Conservation (phyloP, 2,888 invertebrate species). For the Myopa testacea region DNA sequence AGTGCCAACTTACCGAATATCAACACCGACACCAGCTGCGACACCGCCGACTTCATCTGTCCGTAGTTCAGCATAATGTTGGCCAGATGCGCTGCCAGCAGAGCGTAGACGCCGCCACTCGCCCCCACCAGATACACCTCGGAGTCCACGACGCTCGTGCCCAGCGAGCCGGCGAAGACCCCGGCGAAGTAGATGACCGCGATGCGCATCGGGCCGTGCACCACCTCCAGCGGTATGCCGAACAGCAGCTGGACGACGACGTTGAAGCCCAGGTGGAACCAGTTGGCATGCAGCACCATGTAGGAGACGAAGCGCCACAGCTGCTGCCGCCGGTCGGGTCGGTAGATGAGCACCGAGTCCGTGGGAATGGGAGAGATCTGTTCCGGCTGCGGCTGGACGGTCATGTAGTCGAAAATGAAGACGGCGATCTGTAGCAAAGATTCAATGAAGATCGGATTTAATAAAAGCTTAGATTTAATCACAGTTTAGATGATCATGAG, state of each 20-base stretch:
- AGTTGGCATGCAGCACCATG: slow-evolving; percentile 94
- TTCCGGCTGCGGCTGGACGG: slow-evolving; percentile 75
- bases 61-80: slow-evolving; percentile 95
- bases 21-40: slow-evolving; percentile 89
- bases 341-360: slow-evolving; percentile 92
- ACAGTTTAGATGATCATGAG: neutral
- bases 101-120: slow-evolving; percentile 97
- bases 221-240: slow-evolving; percentile 94
- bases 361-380: slow-evolving; percentile 92
- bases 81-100: slow-evolving; percentile 95
- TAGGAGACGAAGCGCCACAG: slow-evolving; percentile 95
- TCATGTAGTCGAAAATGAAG: slow-evolving; percentile 89
- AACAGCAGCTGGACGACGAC: slow-evolving; percentile 92
- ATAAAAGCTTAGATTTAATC: neutral
- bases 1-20: slow-evolving; percentile 79
- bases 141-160: slow-evolving; percentile 93
- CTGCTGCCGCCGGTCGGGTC: slow-evolving; percentile 90
- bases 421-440: slow-evolving; percentile 82
- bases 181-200: slow-evolving; percentile 92
- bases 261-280: slow-evolving; percentile 96
- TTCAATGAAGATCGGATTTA: neutral
- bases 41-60: slow-evolving; percentile 93
- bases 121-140: slow-evolving; percentile 96
- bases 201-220: slow-evolving; percentile 91
- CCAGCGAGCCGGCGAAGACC: slow-evolving; percentile 84